Percentiles rank a stretch among this genome's conserved stretches.
Evolutionary conservation across 2,113 vertebrate species (phyloP).

Genomic region (Ctenodactylus gundi): DNA sequence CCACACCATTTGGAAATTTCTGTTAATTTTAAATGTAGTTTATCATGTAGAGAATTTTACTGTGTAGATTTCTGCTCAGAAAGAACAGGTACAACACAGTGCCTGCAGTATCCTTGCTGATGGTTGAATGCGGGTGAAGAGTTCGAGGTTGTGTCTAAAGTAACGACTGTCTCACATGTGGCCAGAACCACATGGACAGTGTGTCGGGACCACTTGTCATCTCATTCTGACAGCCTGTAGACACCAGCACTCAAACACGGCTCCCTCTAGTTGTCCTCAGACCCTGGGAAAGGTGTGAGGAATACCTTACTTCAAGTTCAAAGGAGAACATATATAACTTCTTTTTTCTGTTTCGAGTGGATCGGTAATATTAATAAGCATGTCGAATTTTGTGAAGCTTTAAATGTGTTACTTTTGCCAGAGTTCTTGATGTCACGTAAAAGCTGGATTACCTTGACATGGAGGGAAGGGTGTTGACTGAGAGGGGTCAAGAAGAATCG

Average conservation of each 20-base stretch:
- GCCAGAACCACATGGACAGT: background rate
- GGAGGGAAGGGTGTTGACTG: background rate
- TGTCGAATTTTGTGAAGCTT: background rate
- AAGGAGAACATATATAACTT: background rate
- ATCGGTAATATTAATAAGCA: background rate
- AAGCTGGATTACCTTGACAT: background rate
- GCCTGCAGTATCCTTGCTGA: background rate
- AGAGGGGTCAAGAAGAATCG: background rate
- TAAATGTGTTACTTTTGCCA: background rate
- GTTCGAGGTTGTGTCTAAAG: background rate
- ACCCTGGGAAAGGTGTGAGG: background rate
- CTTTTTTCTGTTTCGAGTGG: background rate
- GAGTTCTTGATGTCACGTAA: background rate
- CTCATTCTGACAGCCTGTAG: background rate
- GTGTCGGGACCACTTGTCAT: background rate
- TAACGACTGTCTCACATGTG: background rate
- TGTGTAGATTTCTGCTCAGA: slow-evolving; percentile 53
- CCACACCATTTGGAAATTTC: slow-evolving; percentile 78
- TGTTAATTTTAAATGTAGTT: slow-evolving; percentile 67
- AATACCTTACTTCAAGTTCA: background rate
- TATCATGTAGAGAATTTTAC: slow-evolving; percentile 67
- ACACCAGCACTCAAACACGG: background rate
- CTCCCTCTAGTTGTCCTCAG: background rate
- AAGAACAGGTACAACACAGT: background rate
- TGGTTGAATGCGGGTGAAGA: background rate